These are phyloP conservation scores for Elaeidobius kamerunicus DNA, from an alignment of 2,888 invertebrate genomes.

Conservation along the genomic window DNA sequence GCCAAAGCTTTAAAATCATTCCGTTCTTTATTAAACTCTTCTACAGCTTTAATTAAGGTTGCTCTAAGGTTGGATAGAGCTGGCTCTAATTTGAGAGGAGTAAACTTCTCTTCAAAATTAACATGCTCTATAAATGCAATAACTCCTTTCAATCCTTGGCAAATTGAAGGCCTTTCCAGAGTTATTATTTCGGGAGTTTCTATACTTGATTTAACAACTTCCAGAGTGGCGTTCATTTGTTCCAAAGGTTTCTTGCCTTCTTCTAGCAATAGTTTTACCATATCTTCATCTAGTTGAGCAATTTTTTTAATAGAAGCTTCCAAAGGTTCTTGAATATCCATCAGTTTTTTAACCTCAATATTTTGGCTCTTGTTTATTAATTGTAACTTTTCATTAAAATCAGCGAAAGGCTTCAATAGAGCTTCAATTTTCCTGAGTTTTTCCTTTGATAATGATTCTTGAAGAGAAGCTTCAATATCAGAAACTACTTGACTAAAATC, in stretches of 20 bases:
- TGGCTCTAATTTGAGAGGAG: constrained; percentile 20
- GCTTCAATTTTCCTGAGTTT: constrained; percentile 14
- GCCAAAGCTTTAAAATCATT: constrained; percentile 33
- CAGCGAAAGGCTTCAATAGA: constrained; percentile 26
- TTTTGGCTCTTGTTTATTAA: constrained; percentile 23
- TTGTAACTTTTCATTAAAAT: constrained; percentile 21
- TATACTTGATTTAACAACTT: constrained; percentile 31
- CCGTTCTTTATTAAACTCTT: constrained; percentile 35
- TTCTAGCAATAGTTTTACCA: constrained; percentile 23
- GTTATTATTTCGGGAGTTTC: constrained; percentile 32
- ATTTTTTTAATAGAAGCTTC: constrained; percentile 18
- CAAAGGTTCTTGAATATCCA: constrained; percentile 23
- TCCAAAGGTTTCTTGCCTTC: constrained; percentile 25
- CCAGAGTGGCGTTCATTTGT: constrained; percentile 26
- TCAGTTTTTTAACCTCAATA: constrained; percentile 11
- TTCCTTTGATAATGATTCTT: constrained; percentile 9
- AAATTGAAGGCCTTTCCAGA: constrained; percentile 32
- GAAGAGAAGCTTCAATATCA: constrained; percentile 27
- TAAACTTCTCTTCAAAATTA: constrained; percentile 24
- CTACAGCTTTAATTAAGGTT: constrained; percentile 25
- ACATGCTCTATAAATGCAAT: constrained; percentile 27
- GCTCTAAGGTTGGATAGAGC: constrained; percentile 18
- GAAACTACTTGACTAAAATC: constrained; percentile 24
- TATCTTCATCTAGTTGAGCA: constrained; percentile 10
- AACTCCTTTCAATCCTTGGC: constrained; percentile 26